A percentile compares a stretch with the other conserved stretches of the same genome.
These are phyloP conservation scores for Thalassarche chlororhynchos DNA, from an alignment of 2,113 vertebrate genomes.

Conservation along the genomic window DNA sequence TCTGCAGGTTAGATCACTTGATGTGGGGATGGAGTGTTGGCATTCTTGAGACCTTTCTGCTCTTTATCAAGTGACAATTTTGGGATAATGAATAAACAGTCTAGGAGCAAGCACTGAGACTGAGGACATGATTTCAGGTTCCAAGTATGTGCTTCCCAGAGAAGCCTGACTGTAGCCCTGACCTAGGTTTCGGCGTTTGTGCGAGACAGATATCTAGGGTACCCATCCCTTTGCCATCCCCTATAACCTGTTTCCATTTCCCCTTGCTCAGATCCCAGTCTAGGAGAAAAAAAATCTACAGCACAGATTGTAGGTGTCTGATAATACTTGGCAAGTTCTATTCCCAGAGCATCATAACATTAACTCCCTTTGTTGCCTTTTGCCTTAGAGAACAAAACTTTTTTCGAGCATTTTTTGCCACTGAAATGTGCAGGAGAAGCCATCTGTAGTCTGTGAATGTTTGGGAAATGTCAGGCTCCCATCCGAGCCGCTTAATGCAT, in stretches of 20 bases:
- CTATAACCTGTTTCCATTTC: background rate
- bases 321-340: background rate
- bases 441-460: background rate
- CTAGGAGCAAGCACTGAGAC: background rate
- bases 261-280: background rate
- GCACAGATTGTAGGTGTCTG: background rate
- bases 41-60: background rate
- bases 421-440: background rate
- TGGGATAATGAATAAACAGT: background rate
- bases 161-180: background rate
- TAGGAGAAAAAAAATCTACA: background rate
- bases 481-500: background rate
- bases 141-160: background rate
- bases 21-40: background rate
- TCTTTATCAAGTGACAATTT: background rate
- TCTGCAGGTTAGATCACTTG: background rate
- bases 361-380: background rate
- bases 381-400: background rate
- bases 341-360: background rate
- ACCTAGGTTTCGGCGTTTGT: background rate
- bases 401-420: background rate
- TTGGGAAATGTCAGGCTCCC: background rate
- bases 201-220: background rate
- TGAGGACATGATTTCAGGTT: background rate
- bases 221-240: background rate